phyloP scores from a whole-genome alignment of 2,113 vertebrate genomes.

The Calypte anna region DNA sequence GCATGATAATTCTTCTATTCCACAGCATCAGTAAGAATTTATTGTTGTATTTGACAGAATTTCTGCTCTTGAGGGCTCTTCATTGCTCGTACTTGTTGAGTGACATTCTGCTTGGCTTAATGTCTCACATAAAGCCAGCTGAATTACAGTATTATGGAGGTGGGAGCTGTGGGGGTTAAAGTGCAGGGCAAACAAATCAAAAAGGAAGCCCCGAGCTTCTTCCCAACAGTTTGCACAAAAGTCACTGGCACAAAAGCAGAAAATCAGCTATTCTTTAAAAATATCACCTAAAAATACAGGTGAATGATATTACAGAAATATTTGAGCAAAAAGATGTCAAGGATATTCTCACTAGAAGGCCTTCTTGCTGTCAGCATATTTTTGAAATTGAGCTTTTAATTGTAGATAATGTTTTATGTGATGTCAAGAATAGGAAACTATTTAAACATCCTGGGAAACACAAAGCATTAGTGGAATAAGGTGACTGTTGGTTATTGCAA shows the following conservation, averaged over 20 bases:
- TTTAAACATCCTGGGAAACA: not conserved
- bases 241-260: not conserved
- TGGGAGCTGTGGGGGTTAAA: not conserved
- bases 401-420: not conserved
- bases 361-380: not conserved
- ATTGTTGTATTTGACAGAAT: not conserved
- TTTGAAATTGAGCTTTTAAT: not conserved
- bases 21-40: not conserved
- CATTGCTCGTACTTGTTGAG: not conserved
- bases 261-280: not conserved
- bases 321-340: not conserved
- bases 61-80: not conserved
- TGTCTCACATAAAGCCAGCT: not conserved
- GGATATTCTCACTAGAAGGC: not conserved
- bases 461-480: not conserved
- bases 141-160: not conserved
- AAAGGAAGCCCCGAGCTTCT: not conserved
- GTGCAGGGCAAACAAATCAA: not conserved
- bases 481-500: not conserved
- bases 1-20: not conserved
- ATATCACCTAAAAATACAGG: not conserved
- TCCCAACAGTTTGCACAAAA: not conserved
- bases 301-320: not conserved
- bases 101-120: not conserved
- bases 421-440: not conserved